Base-by-base conservation (phyloP, 2,797 vertebrate species). In the Brachyrhaphis roseni region DNA sequence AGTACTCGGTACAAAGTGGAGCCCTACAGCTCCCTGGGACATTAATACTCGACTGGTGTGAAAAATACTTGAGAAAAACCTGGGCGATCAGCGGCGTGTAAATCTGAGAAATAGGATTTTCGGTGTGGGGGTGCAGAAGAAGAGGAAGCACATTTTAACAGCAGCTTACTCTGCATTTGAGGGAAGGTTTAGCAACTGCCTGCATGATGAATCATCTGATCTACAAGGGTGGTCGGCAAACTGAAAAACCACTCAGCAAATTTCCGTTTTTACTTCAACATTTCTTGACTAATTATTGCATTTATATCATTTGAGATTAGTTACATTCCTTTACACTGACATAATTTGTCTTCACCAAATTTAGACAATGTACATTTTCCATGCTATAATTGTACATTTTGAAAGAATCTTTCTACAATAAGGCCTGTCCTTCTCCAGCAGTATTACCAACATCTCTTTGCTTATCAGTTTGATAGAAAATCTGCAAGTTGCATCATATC, bases 1-100 rank as follows among this genome's bases (percentile, higher is more conserved):
- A 91, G 91, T 89, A 79, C 75, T 91, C 18, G 23, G 84, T 84
- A 90, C 84, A 86, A 87, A 87, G 87, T 88, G 85, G 81, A 78
- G 82, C 80, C 83, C 80, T 80, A 83, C 55, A 4, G 72, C 88
- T 88, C 84, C 10, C 85, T 84, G 76, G 88, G 89, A 90, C 89
- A 86, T 88, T 82, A 85, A 89, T 80, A 74, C 88, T 83, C 74
- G 79, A 84, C 76, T 78, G 74, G 75, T 73, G 71, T 77, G 7
- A 47, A 79, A 77, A 51, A 55, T 11, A 74, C 31, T 41, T 5
- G 39, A 31, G 13, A 59, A 76, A 31, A 47, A 26, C 18, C 49
- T 47, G 43, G 39, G 79, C 82, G 81, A 91, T 78, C 43, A 1
- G 0, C 18, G 23, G 84, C 13, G 10, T 80, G 1, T 26, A 75